These are phyloP conservation scores for Turnix velox DNA, from an alignment of 2,113 vertebrate genomes.

Conservation along the genomic window DNA sequence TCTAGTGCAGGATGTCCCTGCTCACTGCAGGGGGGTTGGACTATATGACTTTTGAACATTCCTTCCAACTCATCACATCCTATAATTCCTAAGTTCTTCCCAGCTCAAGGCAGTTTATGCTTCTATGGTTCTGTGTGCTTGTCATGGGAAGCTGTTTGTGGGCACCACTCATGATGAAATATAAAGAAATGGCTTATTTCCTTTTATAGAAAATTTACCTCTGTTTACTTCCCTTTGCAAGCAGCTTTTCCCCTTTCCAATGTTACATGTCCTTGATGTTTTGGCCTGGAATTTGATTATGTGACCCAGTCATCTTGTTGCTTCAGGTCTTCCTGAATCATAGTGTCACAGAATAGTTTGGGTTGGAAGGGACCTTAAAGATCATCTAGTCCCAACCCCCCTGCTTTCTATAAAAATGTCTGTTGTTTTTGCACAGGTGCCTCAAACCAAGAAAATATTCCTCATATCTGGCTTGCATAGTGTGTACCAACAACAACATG, in stretches of 20 bases:
- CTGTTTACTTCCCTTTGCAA: not conserved
- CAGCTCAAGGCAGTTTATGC: no score
- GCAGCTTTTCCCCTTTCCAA: not conserved
- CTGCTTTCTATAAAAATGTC: not conserved
- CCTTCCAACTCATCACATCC: no score
- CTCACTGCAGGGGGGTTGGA: no score
- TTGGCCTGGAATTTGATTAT: not conserved
- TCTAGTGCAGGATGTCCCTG: no score
- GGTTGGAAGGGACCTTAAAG: no score
- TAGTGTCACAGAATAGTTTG: no score
- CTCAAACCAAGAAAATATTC: not conserved
- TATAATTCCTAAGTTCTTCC: no score
- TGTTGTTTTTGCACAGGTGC: not conserved
- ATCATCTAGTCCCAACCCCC: no score
- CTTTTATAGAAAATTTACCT: not conserved
- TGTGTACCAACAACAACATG: not conserved
- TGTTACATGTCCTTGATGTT: not conserved
- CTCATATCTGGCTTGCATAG: not conserved
- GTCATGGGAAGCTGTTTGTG: no score
- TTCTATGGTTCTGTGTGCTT: no score
- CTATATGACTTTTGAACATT: no score
- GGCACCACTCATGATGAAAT: no score
- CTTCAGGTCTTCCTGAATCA: not conserved
- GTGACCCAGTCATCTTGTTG: not conserved
- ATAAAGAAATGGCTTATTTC: not conserved